phyloP scores from a whole-genome alignment of 2,113 vertebrate genomes.

The Todiramphus saurophagus region DNA sequence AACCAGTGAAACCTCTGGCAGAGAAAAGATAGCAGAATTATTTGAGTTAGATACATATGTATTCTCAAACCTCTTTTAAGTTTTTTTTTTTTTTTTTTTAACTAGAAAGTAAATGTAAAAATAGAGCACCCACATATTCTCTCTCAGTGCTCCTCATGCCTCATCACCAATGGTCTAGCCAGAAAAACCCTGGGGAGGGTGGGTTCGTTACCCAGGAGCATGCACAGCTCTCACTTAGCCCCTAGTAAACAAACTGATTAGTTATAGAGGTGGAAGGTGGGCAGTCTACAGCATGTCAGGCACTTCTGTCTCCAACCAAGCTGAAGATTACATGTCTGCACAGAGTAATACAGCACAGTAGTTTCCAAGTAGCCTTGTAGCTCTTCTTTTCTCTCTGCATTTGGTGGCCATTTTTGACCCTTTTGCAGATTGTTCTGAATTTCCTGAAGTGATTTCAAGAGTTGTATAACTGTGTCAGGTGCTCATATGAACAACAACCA shows the following conservation, averaged over 20 bases:
- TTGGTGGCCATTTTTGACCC: not conserved
- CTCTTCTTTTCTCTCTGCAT: not conserved
- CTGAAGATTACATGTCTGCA: not conserved
- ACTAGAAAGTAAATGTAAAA: not conserved
- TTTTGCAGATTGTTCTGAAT: not conserved
- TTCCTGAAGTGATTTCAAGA: constrained; percentile 9
- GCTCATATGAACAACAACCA: not conserved
- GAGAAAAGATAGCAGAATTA: not conserved
- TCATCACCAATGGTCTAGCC: not conserved
- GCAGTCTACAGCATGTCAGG: not conserved
- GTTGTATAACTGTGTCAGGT: not conserved
- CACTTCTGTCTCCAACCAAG: not conserved
- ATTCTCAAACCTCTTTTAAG: not conserved
- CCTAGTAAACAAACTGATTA: not conserved
- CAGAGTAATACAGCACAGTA: not conserved
- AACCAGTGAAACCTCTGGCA: not conserved
- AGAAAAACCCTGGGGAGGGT: not conserved
- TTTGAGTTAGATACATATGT: not conserved
- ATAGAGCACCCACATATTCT: not conserved
- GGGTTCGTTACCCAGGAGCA: not conserved
- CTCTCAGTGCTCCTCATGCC: not conserved
- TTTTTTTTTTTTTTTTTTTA: not conserved
- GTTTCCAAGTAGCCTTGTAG: not conserved
- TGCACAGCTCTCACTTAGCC: not conserved
- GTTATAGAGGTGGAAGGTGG: not conserved